Percentiles rank a stretch among this genome's conserved stretches.
These are phyloP conservation scores for Anoplopoma fimbria DNA, from an alignment of 2,113 vertebrate genomes.

Conservation along the genomic window DNA sequence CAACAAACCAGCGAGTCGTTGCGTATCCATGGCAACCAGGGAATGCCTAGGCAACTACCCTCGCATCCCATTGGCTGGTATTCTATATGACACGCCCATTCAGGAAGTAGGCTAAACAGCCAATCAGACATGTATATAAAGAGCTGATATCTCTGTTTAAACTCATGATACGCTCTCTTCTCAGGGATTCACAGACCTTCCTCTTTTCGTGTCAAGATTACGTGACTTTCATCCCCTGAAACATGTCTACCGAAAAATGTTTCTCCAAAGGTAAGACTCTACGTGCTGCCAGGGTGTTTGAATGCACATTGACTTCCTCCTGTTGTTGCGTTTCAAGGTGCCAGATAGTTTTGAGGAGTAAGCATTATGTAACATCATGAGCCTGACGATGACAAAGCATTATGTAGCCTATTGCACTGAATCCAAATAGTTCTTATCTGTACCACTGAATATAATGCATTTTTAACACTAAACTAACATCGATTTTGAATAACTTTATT, in stretches of 20 bases:
- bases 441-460: not conserved
- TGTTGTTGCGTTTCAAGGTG: not conserved
- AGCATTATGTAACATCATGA: not conserved
- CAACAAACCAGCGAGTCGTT: not conserved
- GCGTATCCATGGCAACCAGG: constrained; percentile 62
- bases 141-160: accelerated
- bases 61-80: constrained; percentile 34
- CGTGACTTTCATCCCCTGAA: not conserved
- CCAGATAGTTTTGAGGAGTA: constrained; percentile 18
- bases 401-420: too few species aligned
- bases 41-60: not conserved
- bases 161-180: too few species aligned
- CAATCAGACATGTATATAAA: too few species aligned
- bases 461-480: too few species aligned
- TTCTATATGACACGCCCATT: not conserved
- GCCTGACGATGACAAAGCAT: not conserved
- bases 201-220: accelerated
- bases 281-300: not conserved
- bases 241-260: constrained; percentile 64
- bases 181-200: too few species aligned
- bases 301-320: too few species aligned
- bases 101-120: not conserved
- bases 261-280: constrained; percentile 71
- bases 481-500: too few species aligned
- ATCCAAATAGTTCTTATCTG: not conserved